phyloP scores from a whole-genome alignment of 2,888 invertebrate genomes.

The Pollenia angustigena region DNA sequence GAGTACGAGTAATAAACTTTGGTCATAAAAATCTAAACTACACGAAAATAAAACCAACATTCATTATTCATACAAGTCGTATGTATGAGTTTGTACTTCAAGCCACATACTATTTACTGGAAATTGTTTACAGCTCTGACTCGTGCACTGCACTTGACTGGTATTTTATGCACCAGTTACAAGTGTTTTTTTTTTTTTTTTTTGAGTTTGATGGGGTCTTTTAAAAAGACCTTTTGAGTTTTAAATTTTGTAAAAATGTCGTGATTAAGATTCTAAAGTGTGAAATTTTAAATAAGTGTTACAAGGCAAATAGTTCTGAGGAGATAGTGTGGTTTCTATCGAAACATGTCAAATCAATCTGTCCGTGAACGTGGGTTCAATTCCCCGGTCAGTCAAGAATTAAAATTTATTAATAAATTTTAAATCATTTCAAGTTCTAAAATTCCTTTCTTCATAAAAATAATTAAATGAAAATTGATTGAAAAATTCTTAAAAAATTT shows the following conservation, averaged over 20 bases:
- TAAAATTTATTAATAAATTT: too few species aligned
- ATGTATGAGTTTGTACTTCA: neutral
- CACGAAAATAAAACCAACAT: neutral
- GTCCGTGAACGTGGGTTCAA: too few species aligned
- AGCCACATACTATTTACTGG: conserved; percentile 5
- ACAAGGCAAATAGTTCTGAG: too few species aligned
- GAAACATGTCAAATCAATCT: too few species aligned
- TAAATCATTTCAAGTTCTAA: too few species aligned
- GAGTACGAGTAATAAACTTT: conserved; percentile 55
- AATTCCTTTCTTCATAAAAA: too few species aligned
- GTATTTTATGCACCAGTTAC: conserved; percentile 59
- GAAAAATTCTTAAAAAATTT: too few species aligned
- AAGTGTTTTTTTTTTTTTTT: conserved; percentile 9
- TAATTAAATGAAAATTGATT: too few species aligned
- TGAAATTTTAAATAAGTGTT: neutral
- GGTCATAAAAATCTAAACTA: conserved; percentile 45
- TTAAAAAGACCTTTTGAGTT: neutral
- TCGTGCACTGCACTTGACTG: conserved; percentile 51
- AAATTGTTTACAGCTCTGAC: conserved; percentile 41
- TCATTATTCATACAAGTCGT: conserved; percentile 18
- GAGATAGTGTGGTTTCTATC: too few species aligned
- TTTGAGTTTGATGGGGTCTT: neutral
- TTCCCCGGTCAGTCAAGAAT: too few species aligned
- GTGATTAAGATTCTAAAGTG: conserved; percentile 18
- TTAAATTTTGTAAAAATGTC: conserved; percentile 4